phyloP scores from a whole-genome alignment of 2,113 vertebrate genomes.

The Cryptotis parvus region DNA sequence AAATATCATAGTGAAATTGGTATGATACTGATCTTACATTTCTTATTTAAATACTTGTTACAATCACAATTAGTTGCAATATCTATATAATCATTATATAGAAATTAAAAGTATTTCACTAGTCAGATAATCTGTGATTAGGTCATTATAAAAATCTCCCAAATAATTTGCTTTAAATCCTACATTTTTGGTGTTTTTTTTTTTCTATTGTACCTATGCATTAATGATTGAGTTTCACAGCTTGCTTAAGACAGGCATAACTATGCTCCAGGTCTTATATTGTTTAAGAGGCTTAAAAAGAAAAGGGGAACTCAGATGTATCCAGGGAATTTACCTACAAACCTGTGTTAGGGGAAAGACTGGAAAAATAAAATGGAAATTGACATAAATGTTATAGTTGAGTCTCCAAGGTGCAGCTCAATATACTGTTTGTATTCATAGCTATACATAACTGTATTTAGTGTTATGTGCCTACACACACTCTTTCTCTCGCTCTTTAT shows the following conservation, averaged over 20 bases:
- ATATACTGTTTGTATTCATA: neutral
- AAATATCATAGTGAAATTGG: neutral
- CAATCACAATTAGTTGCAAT: neutral
- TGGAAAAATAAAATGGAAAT: neutral
- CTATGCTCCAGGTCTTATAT: neutral
- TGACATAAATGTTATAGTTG: neutral
- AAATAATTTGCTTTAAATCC: neutral
- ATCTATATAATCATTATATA: neutral
- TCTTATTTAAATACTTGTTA: neutral
- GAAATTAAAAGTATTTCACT: slow-evolving; percentile 30
- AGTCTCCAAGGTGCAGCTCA: neutral
- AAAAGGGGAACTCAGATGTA: neutral
- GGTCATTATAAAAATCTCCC: neutral
- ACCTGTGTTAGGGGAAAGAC: neutral
- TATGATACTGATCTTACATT: neutral
- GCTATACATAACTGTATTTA: too few species aligned
- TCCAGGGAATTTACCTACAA: neutral
- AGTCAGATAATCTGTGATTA: neutral
- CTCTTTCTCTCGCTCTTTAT: neutral
- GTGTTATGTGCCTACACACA: neutral
- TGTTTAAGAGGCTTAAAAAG: neutral
- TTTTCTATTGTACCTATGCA: neutral
- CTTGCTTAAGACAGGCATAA: neutral
- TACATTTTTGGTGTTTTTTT: neutral
- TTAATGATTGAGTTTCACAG: neutral